These are phyloP conservation scores for Aricia artaxerxes DNA, from an alignment of 2,888 invertebrate genomes.

Conservation along the genomic window DNA sequence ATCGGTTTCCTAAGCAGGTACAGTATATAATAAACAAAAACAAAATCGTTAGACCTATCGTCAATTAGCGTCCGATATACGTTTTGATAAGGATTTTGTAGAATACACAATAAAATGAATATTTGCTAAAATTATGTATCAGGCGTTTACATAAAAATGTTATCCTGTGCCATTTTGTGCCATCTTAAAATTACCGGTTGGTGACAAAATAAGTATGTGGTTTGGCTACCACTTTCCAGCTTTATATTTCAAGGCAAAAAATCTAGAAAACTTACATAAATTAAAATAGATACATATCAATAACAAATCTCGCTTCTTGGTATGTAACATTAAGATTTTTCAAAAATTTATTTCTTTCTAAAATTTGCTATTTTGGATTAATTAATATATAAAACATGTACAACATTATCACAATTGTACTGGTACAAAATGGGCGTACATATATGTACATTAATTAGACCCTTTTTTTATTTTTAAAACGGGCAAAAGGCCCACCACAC, in stretches of 20 bases:
- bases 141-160: neutral
- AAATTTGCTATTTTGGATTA: neutral
- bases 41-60: too few relatives aligned
- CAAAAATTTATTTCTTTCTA: neutral
- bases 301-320: neutral
- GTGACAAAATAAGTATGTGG: neutral
- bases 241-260: constrained; percentile 1
- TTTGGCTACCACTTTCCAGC: neutral
- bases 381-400: neutral
- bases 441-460: too few relatives aligned
- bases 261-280: neutral
- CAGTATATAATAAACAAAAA: too few relatives aligned
- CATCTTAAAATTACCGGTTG: neutral
- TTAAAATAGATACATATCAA: neutral
- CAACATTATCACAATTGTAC: neutral
- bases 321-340: neutral
- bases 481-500: too few relatives aligned
- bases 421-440: too few relatives aligned
- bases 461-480: too few relatives aligned
- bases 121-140: neutral
- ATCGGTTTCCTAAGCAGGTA: too few relatives aligned
- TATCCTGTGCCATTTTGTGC: neutral
- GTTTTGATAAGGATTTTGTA: neutral
- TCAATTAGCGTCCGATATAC: too few relatives aligned
- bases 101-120: neutral